Base-by-base conservation (phyloP, 2,797 vertebrate species). In the Adrianichthys oophorus region DNA sequence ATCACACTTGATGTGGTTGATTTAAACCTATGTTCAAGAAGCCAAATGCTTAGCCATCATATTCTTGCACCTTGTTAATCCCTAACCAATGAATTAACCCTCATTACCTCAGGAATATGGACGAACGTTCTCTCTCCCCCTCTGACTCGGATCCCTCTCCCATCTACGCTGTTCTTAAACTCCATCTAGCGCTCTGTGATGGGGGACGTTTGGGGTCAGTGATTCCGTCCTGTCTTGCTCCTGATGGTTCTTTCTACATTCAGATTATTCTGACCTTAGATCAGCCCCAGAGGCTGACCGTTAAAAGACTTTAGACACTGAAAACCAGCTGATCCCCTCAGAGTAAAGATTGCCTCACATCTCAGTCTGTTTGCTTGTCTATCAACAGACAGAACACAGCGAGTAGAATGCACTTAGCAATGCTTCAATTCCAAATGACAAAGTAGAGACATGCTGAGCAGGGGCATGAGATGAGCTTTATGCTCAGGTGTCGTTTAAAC, bases 71-170 rank as follows among this genome's bases (percentile, higher is more conserved):
- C 94, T 95, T 91, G 91, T 96, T 98, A 95, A 95, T 95, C 94
- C 93, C 92, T 93, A 95, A 94, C 95, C 94, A 93, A 87, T 90
- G 94, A 97, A 98, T 98, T 98, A 97, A 97, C 96, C 96, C 94
- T 95, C 94, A 95, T 96, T 96, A 96, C 89, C 87, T 87, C 91
- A 93, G 92, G 94, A 95, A 95, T 94, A 94, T 89, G 95, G 94
- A 95, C 93, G 92, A 94, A 92, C 68, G 60, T 88, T 69, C 90
- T 85, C 75, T 48, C 90, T 85, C 89, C 60, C 90, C 76, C 80
- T 89, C 90, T 84, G 57, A 48, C 68, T 67, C 72, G 41, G 68
- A 74, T 43, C 67, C 46, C 45, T 73, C 59, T 68, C 68, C 63
- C 57, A 67, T 15, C 69, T 69, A 26, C 23, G 67, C 58, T 5